Evolutionary conservation across 2,888 invertebrate species (phyloP), one percentile per base, ranked within the genome.

Genomic region (Tubulanus polymorphus): DNA sequence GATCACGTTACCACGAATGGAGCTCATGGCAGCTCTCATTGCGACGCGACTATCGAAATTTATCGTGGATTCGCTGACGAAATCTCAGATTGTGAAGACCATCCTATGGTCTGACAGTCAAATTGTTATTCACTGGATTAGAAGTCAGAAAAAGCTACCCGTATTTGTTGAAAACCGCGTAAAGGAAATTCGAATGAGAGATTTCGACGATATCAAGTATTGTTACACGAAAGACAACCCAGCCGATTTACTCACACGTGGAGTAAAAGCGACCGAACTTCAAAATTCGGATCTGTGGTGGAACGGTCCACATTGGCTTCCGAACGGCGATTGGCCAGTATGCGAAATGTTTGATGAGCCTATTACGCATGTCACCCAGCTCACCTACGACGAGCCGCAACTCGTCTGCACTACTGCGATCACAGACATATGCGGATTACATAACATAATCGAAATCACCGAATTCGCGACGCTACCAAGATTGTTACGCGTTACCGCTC

Each of bases 81-180:
- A 23, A n/a, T 26, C 23, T 20, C 27, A 25, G 3, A 6, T 48
- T 23, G n/a, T n/a, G 20, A 50, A 28, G 32, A 29, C 28, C 12
- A n/a, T 30, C 5, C n/a, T 50, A n/a, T 50, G 50, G 50, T 20
- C 28, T 5, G 32, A 50, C 50, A 26, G 26, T 5, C 50, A 50
- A n/a, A 41, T 50, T 25, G 32, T 41, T 15, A 18, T 41, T 20
- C 50, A 5, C 18, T 50, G 50, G 50, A 10, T 50, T 32, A 15
- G 3, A 18, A 15, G 30, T 50, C 18, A 23, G 6, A 50, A 50
- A 20, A 18, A 28, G 12, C 32, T 50, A 41, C 29, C 29, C 3
- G 6, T 18, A 20, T 50, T 50, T 32, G 20, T 28, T 10, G 3
- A 50, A 3, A 28, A 50, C n/a, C 20, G 32, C 18, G 18, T 28